Base-by-base conservation (phyloP, 2,888 invertebrate species). In the Germaria angustata region DNA sequence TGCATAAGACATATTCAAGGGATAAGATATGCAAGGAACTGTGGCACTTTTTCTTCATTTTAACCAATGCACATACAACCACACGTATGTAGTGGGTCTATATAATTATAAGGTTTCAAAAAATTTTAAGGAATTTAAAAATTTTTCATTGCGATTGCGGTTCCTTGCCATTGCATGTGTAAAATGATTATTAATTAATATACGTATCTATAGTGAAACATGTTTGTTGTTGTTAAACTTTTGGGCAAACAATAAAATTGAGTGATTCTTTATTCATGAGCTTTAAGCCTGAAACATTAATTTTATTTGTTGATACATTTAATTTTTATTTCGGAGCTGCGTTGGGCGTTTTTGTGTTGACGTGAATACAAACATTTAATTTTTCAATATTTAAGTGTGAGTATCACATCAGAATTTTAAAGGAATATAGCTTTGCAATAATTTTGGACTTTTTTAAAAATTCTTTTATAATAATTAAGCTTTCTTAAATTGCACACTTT, bases 271-370 rank as follows among this genome's bases (percentile, higher is more conserved):
- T 82, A 82, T 82, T 79, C 79, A 82, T 79, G 69, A 82, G 69
- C 36, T 69, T 65, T 66, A 66, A 72, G 53, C 77, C 66, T 32
- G 11, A 55, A 72, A 68, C 66, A 66, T 61, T 81, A 44, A 59
- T 66, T 71, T 75, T 41, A 65, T 75, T 75, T 49, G 36, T 63
- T 66, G 17, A 44, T 69, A 55, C 65, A 41, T 55, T 49, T 24
- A 44, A n/a, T 24, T 28, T 49, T 46, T 53, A 20, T 59, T 34
- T 51, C 41, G 34, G 22, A 20, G 6, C 11, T 55, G 7, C 17
- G 39, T 15, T 69, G 86, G 89, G 89, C 88, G 89, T 86, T 87
- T 85, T 79, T 81, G 81, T 84, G 85, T 86, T 88, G 89, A 88
- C 88, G 87, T 89, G 87, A 80, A 81, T 85, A 69, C 84, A 77